Evolutionary conservation across 1,140 invertebrate species (phyloP), one percentile per base, ranked within the genome.

Genomic region (Listronotus oregonensis): DNA sequence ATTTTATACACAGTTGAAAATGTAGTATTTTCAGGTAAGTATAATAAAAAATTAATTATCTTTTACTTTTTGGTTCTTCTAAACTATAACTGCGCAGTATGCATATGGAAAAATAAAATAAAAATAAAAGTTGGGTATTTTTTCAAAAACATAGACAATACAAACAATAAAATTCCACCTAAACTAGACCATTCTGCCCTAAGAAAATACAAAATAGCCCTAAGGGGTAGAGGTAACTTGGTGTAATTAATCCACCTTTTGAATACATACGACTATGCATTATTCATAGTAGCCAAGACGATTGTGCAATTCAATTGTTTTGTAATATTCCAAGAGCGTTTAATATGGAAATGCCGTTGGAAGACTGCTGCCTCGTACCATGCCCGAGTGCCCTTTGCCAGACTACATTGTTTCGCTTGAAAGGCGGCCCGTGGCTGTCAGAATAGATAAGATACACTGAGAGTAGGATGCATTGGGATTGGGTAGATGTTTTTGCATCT

Each of bases 211-310:
- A 46, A 17, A 31, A 52, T 9, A 10, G 21, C 7, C 14, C 50
- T 10, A 2, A 52, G 6, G 14, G 9, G 2, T 14, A 37, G 14
- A 52, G 15, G 55, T 34, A 57, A 42, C 43, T 64, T 57, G 27
- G 14, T 64, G 11, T 55, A 56, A 57, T 64, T 64, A 64, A 64
- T 64, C 54, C 54, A 18, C 14, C 40, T 49, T 46, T 40, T 57
- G 62, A 64, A 64, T 64, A 50, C 51, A 39, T 50, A 15, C 52
- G 44, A 52, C 43, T 64, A 49, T 64, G 52, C 52, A 64, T 64
- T 64, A 64, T 64, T 64, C 62, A 64, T 56, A 44, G 52, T 18
- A 56, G 54, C 52, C 50, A 64, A 56, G 62, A 64, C 62, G 62
- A 64, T 47, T 57, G 46, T 64, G 43, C 56, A 64, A 64, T 64